Evolutionary conservation across 2,797 vertebrate genomes (phyloP).

Genomic region (Malacoctenus gilli): DNA sequence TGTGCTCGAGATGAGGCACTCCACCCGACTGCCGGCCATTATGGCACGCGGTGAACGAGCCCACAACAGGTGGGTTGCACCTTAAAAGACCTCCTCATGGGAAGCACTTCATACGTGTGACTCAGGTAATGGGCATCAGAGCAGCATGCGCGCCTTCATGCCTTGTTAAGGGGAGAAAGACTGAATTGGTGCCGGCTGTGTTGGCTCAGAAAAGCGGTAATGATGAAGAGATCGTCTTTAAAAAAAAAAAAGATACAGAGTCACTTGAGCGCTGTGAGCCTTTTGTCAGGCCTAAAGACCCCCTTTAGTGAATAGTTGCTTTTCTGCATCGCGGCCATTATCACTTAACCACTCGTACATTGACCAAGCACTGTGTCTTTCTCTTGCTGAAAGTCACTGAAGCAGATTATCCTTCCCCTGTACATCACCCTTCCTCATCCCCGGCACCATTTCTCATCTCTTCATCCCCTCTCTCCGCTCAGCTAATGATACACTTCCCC

Average conservation of each 20-base stretch:
- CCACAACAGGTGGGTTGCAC: background rate
- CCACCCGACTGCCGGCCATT: background rate
- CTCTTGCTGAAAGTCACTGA: conserved; percentile 36
- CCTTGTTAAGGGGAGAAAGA: conserved; percentile 13
- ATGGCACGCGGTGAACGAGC: background rate
- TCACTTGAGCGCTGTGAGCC: conserved; percentile 15
- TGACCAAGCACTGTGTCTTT: conserved; percentile 25
- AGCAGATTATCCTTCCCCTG: conserved; percentile 48
- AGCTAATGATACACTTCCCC: conserved; percentile 58
- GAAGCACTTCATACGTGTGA: conserved; percentile 6
- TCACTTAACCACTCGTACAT: conserved; percentile 37
- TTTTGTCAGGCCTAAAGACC: conserved; percentile 25
- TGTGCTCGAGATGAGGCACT: background rate
- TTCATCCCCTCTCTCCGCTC: conserved; percentile 35
- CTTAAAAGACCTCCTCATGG: background rate
- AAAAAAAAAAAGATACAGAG: conserved; percentile 3
- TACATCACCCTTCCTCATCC: conserved; percentile 40
- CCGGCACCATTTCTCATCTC: conserved; percentile 35
- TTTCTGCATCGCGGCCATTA: conserved; percentile 29
- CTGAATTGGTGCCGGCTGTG: conserved; percentile 6
- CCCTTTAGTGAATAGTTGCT: conserved; percentile 19
- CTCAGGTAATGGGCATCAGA: conserved; percentile 6
- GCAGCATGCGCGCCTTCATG: conserved; percentile 4
- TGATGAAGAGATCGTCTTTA: conserved; percentile 3
- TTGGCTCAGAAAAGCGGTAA: conserved; percentile 27